Conservation (phyloP, 1,140 invertebrate species). For the Branchinecta lynchi region DNA sequence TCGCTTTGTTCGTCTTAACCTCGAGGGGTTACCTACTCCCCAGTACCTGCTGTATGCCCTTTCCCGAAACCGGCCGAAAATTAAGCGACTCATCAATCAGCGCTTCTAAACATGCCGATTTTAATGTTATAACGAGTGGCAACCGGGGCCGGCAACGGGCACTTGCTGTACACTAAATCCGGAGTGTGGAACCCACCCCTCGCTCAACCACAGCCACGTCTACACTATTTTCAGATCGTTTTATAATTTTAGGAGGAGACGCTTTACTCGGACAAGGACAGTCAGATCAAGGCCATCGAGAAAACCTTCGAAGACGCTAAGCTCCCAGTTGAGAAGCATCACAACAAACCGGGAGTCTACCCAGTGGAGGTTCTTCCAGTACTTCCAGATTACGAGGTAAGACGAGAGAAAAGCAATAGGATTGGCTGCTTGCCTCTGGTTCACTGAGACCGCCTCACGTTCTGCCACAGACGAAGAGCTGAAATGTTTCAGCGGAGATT, state of each 20-base stretch:
- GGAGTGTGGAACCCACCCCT: background rate
- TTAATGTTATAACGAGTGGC: background rate
- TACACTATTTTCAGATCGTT: background rate
- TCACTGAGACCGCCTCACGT: too few relatives aligned
- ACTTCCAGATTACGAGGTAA: constrained; percentile 81
- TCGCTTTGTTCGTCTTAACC: too few relatives aligned
- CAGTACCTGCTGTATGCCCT: too few relatives aligned
- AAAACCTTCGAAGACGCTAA: constrained; percentile 93
- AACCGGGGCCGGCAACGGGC: too few relatives aligned
- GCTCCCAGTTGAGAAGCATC: constrained; percentile 71
- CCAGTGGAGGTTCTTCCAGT: constrained; percentile 78
- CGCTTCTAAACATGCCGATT: background rate
- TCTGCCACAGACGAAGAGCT: too few relatives aligned
- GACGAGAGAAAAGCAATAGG: too few relatives aligned
- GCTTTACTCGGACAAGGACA: constrained; percentile 88
- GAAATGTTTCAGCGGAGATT: too few relatives aligned
- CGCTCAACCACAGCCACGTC: background rate
- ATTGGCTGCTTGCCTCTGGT: too few relatives aligned
- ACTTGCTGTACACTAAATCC: too few relatives aligned
- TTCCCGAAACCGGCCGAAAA: too few relatives aligned
- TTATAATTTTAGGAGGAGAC: constrained; percentile 53
- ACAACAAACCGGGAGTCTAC: constrained; percentile 81
- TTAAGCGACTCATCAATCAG: too few relatives aligned
- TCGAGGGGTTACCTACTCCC: too few relatives aligned
- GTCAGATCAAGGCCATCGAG: constrained; percentile 93